Base-by-base conservation (phyloP, 2,888 invertebrate species). In the Apeira syringaria region DNA sequence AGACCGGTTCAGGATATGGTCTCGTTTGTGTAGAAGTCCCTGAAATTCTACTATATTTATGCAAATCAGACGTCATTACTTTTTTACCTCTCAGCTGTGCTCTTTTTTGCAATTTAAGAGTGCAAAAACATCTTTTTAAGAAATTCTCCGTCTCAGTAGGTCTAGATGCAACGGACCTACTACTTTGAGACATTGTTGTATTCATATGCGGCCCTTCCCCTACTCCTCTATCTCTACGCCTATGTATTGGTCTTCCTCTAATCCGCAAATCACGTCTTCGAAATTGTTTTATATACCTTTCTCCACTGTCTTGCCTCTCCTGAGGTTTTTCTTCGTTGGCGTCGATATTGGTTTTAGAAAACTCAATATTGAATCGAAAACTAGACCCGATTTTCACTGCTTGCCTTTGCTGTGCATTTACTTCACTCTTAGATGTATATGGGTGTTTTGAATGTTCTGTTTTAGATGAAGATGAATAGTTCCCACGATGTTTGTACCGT, bases 291-390 rank as follows among this genome's bases (percentile, higher is more conserved):
- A 7, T 20, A 11, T 36, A 8, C 12, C 24, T 40, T 32, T 38
- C 7, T 20, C 5, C 7, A 7, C 20, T 20, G 2, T 7, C 20
- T 7, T 20, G 20, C 5, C 20, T 20, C 5, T 15, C 15, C 2
- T 20, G 1, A 20, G 20, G 2, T 5, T 5, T 20, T 20, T 20
- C 20, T 20, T 31, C 20, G 4, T 47, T 12, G 24, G 15, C 1
- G 5, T n/a, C 3, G 15, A 9, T 24, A 8, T 15, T 25, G 24
- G 59, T 49, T 55, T 65, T 68, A 25, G 47, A 57, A 53, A 68
- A 62, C 40, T 66, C 60, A 12, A 74, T 44, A 28, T 61, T 55
- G 27, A 68, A 63, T 44, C 54, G 59, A 35, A 64, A 62, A 3
- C 53, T 53, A 1, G 72, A 71, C 9, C 59, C 53, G 22, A 67